A percentile compares a stretch with the other conserved stretches of the same genome.
Conservation (phyloP, 2,113 vertebrate genomes). For the Colaptes auratus region DNA sequence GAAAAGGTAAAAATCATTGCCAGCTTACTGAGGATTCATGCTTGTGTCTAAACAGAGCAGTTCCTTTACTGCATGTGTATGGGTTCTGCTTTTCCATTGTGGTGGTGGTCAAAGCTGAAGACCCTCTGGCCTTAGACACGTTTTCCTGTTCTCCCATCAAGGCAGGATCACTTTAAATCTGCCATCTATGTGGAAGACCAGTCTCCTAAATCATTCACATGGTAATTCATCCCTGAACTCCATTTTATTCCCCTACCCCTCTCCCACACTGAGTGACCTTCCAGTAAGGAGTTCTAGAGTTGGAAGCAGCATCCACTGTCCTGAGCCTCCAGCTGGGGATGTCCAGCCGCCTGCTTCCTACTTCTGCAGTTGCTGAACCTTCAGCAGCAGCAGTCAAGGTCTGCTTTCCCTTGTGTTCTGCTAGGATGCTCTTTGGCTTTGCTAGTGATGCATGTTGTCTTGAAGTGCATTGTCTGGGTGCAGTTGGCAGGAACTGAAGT, state of each 20-base stretch:
- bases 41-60: background rate
- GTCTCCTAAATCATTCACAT: background rate
- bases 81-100: background rate
- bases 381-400: background rate
- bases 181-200: background rate
- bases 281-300: background rate
- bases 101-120: background rate
- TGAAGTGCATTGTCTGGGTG: background rate
- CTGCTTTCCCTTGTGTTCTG: background rate
- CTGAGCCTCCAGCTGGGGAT: accelerated
- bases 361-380: background rate
- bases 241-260: background rate
- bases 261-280: background rate
- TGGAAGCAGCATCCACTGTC: background rate
- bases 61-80: background rate
- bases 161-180: background rate
- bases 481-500: background rate
- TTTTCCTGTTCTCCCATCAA: background rate
- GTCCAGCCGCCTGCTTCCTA: background rate
- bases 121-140: background rate
- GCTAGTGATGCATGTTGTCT: background rate
- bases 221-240: background rate
- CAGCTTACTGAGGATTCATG: background rate
- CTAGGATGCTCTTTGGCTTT: background rate
- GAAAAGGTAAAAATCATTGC: background rate